Conservation (phyloP, 1,140 invertebrate species). For the Macrostomum lignano region DNA sequence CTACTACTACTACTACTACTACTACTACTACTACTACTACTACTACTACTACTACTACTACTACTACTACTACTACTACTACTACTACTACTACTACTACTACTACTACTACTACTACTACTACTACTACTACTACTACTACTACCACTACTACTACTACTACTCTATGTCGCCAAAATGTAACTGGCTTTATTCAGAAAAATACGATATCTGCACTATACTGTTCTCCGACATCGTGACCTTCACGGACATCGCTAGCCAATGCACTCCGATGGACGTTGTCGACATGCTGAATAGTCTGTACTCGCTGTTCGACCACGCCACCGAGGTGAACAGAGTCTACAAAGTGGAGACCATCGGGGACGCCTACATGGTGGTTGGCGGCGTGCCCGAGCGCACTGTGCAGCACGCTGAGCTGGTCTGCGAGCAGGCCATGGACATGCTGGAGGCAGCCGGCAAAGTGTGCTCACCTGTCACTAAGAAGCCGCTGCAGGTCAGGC, state of each 20-base stretch:
- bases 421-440: conserved; percentile 61
- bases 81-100: conserved; percentile 8
- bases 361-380: no score
- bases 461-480: conserved; percentile 38
- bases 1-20: conserved; percentile 8
- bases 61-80: conserved; percentile 8
- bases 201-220: conserved; percentile 26
- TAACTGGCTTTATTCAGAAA: conserved; percentile 19
- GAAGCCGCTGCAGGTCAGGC: conserved; percentile 9
- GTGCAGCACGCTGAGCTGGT: conserved; percentile 62
- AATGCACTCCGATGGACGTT: conserved; percentile 25
- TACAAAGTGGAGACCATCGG: conserved; percentile 21
- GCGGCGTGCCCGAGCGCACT: conserved; percentile 44
- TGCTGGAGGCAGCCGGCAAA: conserved; percentile 53
- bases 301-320: conserved; percentile 24
- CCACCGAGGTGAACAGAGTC: conserved; percentile 12
- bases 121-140: conserved; percentile 8
- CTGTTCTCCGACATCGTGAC: conserved; percentile 30
- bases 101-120: conserved; percentile 8
- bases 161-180: no score
- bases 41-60: conserved; percentile 8
- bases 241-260: conserved; percentile 29
- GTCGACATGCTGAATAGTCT: conserved; percentile 28
- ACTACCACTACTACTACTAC: conserved; percentile 3
- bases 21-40: conserved; percentile 8